phyloP scores from a whole-genome alignment of 2,888 invertebrate genomes.

The Epinotia ramella region DNA sequence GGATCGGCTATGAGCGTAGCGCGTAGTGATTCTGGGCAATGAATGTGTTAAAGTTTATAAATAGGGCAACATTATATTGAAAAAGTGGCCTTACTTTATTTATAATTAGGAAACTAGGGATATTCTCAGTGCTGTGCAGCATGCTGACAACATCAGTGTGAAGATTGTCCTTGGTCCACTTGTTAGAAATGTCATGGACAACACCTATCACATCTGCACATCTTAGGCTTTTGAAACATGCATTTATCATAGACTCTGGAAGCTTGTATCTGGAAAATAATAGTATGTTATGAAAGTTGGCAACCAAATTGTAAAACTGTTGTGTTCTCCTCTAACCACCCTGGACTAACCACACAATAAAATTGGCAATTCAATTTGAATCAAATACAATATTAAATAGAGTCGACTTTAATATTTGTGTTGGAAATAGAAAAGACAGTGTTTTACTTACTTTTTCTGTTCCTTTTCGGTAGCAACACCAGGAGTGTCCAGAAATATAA shows the following conservation, averaged over 20 bases:
- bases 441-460: conserved; percentile 86
- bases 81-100: conserved; percentile 90
- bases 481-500: conserved; percentile 97
- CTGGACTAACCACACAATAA: no score
- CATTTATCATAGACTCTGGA: conserved; percentile 74
- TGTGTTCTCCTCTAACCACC: no score
- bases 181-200: conserved; percentile 93
- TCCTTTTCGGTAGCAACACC: conserved; percentile 92
- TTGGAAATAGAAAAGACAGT: neutral
- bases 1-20: no score
- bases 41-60: no score
- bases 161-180: conserved; percentile 87
- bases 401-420: neutral
- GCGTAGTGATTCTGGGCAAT: no score
- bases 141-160: conserved; percentile 89
- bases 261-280: conserved; percentile 68
- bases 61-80: neutral
- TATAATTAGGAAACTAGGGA: conserved; percentile 91
- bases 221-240: conserved; percentile 86
- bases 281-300: conserved; percentile 10
- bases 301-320: no score
- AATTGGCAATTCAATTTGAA: no score
- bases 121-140: conserved; percentile 85
- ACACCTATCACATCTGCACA: conserved; percentile 94
- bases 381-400: no score